These are phyloP conservation scores for Eulemur coronatus DNA, from an alignment of 2,797 vertebrate species.

Conservation along the genomic window DNA sequence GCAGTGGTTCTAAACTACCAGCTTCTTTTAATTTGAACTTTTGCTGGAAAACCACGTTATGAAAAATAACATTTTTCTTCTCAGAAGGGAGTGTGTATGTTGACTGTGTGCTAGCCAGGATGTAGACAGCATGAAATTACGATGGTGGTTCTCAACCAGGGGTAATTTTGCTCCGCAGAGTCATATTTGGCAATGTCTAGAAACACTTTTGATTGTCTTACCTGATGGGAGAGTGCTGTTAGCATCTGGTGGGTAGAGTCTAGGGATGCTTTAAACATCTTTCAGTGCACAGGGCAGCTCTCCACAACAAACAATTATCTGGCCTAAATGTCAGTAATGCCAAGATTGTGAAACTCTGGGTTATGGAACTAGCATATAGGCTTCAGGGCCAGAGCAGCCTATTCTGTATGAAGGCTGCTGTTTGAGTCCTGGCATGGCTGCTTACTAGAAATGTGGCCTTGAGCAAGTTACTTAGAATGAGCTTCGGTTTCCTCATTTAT, in stretches of 20 bases:
- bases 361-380: background rate
- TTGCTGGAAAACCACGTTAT: background rate
- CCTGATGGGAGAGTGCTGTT: background rate
- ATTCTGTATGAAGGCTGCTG: background rate
- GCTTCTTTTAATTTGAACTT: background rate
- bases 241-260: background rate
- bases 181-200: background rate
- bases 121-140: background rate
- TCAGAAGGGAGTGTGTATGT: background rate
- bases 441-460: background rate
- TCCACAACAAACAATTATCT: background rate
- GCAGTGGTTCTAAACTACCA: background rate
- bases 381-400: background rate
- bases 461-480: background rate
- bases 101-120: background rate
- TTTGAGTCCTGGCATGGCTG: background rate
- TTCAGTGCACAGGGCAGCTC: background rate
- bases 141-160: background rate
- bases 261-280: background rate
- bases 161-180: background rate
- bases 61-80: background rate
- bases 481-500: background rate
- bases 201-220: background rate
- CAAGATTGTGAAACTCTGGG: background rate
- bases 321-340: background rate